Conservation (phyloP, 2,888 invertebrate genomes). For the Drosophila niveifrons region DNA sequence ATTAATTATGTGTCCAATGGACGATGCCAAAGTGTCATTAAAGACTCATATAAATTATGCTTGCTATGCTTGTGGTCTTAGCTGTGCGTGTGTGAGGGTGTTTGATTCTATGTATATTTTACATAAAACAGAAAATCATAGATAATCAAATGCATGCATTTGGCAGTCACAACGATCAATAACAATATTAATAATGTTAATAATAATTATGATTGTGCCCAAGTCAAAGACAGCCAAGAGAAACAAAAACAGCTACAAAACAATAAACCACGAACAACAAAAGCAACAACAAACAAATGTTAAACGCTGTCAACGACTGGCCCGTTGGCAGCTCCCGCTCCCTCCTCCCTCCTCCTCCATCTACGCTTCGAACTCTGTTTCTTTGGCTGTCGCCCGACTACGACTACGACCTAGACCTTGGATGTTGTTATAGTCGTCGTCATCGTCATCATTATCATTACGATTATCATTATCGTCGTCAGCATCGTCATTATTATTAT, state of each 20-base stretch:
- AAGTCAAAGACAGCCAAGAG: background rate
- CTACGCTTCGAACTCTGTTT: constrained; percentile 1
- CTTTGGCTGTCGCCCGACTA: constrained; percentile 33
- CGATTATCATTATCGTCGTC: constrained; percentile 17
- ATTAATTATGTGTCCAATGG: constrained; percentile 52
- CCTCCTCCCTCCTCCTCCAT: constrained; percentile 14
- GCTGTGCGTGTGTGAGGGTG: background rate
- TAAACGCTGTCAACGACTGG: constrained; percentile 65
- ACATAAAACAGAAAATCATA: constrained; percentile 18
- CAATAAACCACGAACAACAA: constrained; percentile 26
- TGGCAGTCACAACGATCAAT: constrained; percentile 23
- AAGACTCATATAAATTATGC: constrained; percentile 48
- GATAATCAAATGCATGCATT: constrained; percentile 42
- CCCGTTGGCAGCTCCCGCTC: constrained; percentile 22
- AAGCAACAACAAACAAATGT: constrained; percentile 35
- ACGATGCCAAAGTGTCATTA: constrained; percentile 35
- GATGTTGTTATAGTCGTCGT: constrained; percentile 42
- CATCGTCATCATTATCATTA: constrained; percentile 20
- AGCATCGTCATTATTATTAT: constrained; percentile 26
- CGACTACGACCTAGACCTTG: constrained; percentile 79
- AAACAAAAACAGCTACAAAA: constrained; percentile 12
- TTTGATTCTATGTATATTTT: constrained; percentile 29
- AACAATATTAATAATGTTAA: constrained; percentile 40
- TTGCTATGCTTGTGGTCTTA: background rate
- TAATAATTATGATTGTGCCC: constrained; percentile 40